These are phyloP conservation scores for Falco naumanni DNA, from an alignment of 2,797 vertebrate genomes.

Conservation along the genomic window DNA sequence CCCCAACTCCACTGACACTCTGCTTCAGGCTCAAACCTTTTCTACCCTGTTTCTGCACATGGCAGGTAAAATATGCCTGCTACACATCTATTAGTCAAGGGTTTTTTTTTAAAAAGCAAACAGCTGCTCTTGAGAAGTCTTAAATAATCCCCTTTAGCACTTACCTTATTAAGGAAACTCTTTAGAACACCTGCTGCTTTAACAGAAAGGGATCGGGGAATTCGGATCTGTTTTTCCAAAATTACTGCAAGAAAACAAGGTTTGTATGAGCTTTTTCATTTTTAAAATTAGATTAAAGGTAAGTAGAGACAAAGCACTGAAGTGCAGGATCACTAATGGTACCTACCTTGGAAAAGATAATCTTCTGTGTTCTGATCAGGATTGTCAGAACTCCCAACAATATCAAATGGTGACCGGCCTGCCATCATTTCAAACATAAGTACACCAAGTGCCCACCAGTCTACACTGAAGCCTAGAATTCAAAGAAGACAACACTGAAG, in stretches of 20 bases:
- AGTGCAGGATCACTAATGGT: background rate
- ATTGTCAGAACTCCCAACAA: constrained; percentile 97
- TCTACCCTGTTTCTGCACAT: background rate
- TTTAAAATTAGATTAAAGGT: background rate
- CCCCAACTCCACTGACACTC: background rate
- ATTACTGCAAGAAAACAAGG: constrained; percentile 83
- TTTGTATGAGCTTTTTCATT: background rate
- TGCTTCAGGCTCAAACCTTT: background rate
- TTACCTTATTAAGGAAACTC: constrained; percentile 98
- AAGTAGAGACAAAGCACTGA: background rate
- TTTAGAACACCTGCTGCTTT: constrained; percentile 98
- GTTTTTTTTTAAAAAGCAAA: background rate
- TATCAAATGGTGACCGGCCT: constrained; percentile 95
- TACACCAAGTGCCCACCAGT: constrained; percentile 98
- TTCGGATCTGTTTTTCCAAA: constrained; percentile 98
- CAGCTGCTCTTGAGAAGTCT: background rate
- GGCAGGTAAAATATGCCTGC: background rate
- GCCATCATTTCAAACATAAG: constrained; percentile 99
- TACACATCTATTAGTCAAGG: background rate
- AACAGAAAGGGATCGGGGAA: constrained; percentile 96
- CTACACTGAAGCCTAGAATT: constrained; percentile 92
- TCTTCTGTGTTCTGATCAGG: constrained; percentile 99
- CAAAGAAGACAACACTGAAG: background rate
- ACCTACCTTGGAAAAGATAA: constrained; percentile 96
- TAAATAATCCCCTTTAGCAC: background rate